These are phyloP conservation scores for Erithacus rubecula DNA, from an alignment of 2,797 vertebrate genomes.

Conservation along the genomic window DNA sequence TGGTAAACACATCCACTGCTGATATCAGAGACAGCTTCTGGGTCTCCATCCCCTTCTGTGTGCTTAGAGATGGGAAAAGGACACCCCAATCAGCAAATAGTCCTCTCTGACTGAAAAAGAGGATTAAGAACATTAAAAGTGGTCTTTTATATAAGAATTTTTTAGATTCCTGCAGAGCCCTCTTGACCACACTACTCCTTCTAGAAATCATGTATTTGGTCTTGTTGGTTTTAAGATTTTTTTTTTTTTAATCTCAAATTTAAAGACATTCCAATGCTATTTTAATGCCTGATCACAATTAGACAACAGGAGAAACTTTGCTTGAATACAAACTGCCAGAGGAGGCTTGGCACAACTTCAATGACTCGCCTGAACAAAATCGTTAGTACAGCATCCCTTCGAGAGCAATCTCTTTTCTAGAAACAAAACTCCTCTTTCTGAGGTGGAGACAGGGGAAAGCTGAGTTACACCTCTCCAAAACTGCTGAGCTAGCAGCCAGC, in stretches of 20 bases:
- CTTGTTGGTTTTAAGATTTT: background rate
- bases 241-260: background rate
- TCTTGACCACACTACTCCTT: background rate
- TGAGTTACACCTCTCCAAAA: background rate
- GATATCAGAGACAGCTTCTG: background rate
- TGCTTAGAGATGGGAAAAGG: background rate
- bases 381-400: background rate
- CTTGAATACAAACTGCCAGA: background rate
- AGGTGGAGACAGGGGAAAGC: background rate
- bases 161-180: background rate
- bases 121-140: background rate
- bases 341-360: slow-evolving; percentile 30
- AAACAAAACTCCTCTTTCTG: background rate
- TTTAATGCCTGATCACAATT: background rate
- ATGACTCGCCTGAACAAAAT: background rate
- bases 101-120: background rate
- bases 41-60: background rate
- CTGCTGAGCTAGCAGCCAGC: background rate
- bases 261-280: background rate
- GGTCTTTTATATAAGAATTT: background rate
- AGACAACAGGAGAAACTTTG: background rate
- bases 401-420: background rate
- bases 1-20: background rate
- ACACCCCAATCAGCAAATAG: background rate
- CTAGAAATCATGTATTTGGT: background rate